Base-by-base conservation (phyloP, 2,888 invertebrate species). In the Craniophora ligustri region DNA sequence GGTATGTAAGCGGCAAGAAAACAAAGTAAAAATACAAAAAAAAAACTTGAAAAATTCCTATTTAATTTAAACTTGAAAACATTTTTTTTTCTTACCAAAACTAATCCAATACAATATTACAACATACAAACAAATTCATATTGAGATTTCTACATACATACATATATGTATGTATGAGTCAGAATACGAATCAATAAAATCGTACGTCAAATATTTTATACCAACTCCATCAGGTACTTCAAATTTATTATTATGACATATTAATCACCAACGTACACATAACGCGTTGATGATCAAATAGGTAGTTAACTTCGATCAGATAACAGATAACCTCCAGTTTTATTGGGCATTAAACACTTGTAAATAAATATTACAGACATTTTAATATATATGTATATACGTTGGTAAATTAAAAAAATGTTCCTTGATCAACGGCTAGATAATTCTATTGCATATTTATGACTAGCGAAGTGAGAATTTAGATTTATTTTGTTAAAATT, bases 261-360 rank as follows among this genome's bases (percentile, higher is more conserved):
- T 49, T 36, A 59, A 59, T 68, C 49, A 59, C 30, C 53, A 16
- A 15, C 21, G 28, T 15, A 34, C 32, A 44, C 31, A 45, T 41
- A 55, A 53, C 21, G 28, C 30, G 42, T 41, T 65, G 71, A 72
- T 73, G 62, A 73, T 62, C 65, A 50, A 62, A 67, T 55, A 59
- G 41, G 56, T 65, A 57, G 48, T 69, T 28, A 46, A 55, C 26
- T 26, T 49, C 39, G 39, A 72, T 72, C 71, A 67, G 67, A 62
- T 67, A 67, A 64, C 38, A 23, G 15, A 21, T 38, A 73, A 70
- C 71, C 72, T 72, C 59, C 59, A 67, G 40, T 35, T 54, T 57
- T 59, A 58, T 67, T 61, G 41, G 47, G 49, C 59, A 46, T 67
- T 59, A 48, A 62, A 56, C 30, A 54, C 60, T 26, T 36, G 53